These are phyloP conservation scores for Rhamnusium bicolor DNA, from an alignment of 2,888 invertebrate genomes.

Conservation along the genomic window DNA sequence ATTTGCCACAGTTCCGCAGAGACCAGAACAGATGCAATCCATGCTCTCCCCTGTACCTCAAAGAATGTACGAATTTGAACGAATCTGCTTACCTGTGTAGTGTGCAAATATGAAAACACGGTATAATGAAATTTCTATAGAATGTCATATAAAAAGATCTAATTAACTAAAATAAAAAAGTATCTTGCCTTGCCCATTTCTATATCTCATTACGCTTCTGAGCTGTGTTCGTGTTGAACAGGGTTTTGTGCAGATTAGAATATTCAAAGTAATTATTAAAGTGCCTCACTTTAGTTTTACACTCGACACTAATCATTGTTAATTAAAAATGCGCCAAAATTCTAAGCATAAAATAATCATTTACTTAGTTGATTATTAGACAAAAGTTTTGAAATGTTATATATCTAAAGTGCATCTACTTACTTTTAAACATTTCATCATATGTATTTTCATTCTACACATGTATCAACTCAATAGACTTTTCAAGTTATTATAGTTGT, in stretches of 20 bases:
- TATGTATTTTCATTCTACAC: too few relatives aligned
- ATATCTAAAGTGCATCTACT: background rate
- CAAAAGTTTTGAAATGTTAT: background rate
- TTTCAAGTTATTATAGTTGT: too few relatives aligned
- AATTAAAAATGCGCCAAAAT: background rate
- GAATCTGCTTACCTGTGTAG: too few relatives aligned
- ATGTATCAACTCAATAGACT: too few relatives aligned
- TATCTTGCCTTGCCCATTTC: constrained; percentile 9
- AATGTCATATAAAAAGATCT: background rate
- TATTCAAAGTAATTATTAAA: constrained; percentile 30
- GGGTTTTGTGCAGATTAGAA: constrained; percentile 54
- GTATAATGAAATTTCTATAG: too few relatives aligned
- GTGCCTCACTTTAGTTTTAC: constrained; percentile 44
- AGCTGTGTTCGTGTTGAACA: constrained; percentile 55
- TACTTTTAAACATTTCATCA: too few relatives aligned
- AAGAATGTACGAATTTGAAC: too few relatives aligned
- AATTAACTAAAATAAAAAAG: background rate
- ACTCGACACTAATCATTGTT: constrained; percentile 7
- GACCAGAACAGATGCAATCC: too few relatives aligned
- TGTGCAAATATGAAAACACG: too few relatives aligned
- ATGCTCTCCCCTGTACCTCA: too few relatives aligned
- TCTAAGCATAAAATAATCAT: constrained; percentile 12
- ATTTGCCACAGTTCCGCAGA: too few relatives aligned
- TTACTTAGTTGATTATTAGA: background rate
- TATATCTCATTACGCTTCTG: constrained; percentile 52